Percentiles rank a stretch among this genome's conserved stretches.
Conservation (phyloP, 1,140 invertebrate genomes). For the Calephelis nemesis region DNA sequence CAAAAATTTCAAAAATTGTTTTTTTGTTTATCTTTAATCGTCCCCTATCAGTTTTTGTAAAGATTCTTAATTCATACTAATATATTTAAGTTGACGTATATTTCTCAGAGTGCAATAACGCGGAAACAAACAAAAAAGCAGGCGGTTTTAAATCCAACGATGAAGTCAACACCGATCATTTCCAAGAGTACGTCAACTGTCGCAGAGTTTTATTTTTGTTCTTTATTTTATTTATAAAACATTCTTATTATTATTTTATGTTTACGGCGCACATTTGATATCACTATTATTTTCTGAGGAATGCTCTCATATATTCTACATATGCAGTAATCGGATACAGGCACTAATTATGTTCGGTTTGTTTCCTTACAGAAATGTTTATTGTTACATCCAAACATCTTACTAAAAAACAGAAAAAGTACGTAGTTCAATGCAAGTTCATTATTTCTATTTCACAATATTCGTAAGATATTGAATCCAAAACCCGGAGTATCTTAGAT, state of each 20-base stretch:
- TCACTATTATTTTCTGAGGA: constrained; percentile 12
- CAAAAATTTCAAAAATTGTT: no score
- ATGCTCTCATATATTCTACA: constrained; percentile 17
- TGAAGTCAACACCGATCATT: no score
- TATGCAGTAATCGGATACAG: constrained; percentile 11
- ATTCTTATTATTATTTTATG: neutral
- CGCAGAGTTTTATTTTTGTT: neutral
- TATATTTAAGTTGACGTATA: no score
- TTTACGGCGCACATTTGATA: constrained; percentile 14
- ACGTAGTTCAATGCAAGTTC: neutral
- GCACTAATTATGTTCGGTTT: constrained; percentile 12
- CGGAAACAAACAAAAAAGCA: no score
- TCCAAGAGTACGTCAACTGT: neutral
- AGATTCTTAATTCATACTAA: no score
- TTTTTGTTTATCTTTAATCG: no score
- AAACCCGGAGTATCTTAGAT: constrained; percentile 13
- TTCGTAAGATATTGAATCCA: neutral
- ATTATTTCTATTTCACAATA: constrained; percentile 5
- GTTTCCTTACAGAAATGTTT: neutral
- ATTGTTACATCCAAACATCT: constrained; percentile 1
- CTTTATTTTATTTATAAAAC: no score
- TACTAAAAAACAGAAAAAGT: neutral
- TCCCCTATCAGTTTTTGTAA: no score
- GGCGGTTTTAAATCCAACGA: no score
- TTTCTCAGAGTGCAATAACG: no score